Percentiles rank a stretch among this genome's conserved stretches.
phyloP scores from a whole-genome alignment of 2,797 vertebrate genomes.

The Balearica regulorum region DNA sequence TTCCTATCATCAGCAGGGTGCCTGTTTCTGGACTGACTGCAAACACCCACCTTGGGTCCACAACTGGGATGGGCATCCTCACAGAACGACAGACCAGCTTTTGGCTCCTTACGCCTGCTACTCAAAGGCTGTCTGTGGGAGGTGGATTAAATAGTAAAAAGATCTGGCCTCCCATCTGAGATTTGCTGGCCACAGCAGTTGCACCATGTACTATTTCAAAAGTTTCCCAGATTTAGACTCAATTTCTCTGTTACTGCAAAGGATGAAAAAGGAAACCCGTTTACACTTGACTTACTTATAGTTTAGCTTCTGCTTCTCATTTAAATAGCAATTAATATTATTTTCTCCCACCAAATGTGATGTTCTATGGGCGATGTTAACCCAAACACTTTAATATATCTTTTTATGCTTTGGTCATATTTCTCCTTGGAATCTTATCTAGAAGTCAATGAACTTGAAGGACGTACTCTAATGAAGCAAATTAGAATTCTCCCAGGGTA shows the following conservation, averaged over 20 bases:
- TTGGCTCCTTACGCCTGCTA: background rate
- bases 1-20: too few relatives aligned
- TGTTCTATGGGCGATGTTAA: background rate
- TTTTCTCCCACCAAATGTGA: background rate
- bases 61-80: background rate
- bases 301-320: background rate
- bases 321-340: background rate
- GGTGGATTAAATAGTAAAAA: background rate
- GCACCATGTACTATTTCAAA: background rate
- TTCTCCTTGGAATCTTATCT: background rate
- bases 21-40: background rate
- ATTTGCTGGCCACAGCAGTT: background rate
- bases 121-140: background rate
- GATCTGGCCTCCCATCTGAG: background rate
- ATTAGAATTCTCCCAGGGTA: background rate
- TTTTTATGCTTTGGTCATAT: background rate
- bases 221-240: background rate
- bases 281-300: background rate
- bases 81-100: background rate
- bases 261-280: background rate
- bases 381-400: background rate
- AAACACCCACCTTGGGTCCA: rapidly evolving
- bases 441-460: background rate
- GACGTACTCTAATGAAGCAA: background rate
- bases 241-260: background rate